Conservation (phyloP, 2,888 invertebrate species). For the Omphaloscelis lunosa region DNA sequence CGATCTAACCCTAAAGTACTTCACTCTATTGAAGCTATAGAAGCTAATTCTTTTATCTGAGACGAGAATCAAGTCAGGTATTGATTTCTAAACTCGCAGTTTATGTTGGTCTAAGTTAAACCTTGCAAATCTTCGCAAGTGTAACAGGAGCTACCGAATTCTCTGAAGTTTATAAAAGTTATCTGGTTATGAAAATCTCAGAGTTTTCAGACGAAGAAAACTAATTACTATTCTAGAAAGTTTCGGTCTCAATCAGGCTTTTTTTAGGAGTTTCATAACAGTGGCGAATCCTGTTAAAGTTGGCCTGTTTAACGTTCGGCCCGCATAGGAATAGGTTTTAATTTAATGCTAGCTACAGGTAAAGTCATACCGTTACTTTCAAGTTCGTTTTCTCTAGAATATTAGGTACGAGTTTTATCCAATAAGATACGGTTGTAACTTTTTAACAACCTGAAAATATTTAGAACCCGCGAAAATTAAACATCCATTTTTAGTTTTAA, state of each 20-base stretch:
- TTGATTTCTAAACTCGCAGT: conserved; percentile 54
- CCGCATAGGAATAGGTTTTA: conserved; percentile 66
- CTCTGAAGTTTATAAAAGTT: conserved; percentile 74
- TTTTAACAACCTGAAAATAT: conserved; percentile 19
- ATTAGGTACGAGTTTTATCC: conserved; percentile 13
- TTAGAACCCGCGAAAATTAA: conserved; percentile 6
- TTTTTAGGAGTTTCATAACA: conserved; percentile 68
- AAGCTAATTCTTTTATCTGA: conserved; percentile 57
- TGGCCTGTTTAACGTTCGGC: conserved; percentile 64
- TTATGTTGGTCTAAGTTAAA: conserved; percentile 56
- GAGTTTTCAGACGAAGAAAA: conserved; percentile 73
- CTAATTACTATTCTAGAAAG: conserved; percentile 78
- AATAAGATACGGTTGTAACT: conserved; percentile 8
- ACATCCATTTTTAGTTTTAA: background rate
- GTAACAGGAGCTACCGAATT: conserved; percentile 65
- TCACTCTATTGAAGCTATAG: conserved; percentile 56
- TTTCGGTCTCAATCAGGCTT: conserved; percentile 75
- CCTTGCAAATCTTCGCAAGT: conserved; percentile 51
- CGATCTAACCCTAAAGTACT: conserved; percentile 64
- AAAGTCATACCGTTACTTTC: conserved; percentile 49
- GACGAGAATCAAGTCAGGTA: conserved; percentile 44
- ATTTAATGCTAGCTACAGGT: conserved; percentile 62
- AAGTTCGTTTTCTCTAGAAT: conserved; percentile 23
- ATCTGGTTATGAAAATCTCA: conserved; percentile 76
- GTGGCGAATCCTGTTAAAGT: conserved; percentile 58